A percentile compares a stretch with the other conserved stretches of the same genome.
phyloP scores from a whole-genome alignment of 1,140 invertebrate species.

The Drosophila elegans region DNA sequence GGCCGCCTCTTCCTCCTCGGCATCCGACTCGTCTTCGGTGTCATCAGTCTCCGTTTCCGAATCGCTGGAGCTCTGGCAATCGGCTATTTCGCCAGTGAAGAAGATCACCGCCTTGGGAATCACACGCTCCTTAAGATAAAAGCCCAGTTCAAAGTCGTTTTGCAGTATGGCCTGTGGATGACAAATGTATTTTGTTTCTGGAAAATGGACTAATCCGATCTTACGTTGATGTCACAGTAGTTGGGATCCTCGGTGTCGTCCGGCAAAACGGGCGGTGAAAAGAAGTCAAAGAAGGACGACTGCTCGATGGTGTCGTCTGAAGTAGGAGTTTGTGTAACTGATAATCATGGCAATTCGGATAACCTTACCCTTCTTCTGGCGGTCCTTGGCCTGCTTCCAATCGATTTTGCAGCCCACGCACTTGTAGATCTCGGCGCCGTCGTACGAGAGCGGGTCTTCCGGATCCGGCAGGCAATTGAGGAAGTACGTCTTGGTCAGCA shows the following conservation, averaged over 20 bases:
- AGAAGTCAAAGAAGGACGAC: slow-evolving; percentile 96
- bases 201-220: not conserved
- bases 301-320: slow-evolving; percentile 7
- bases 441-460: slow-evolving; percentile 94
- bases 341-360: not conserved
- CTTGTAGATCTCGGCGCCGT: slow-evolving; percentile 96
- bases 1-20: slow-evolving; percentile 22
- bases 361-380: slow-evolving; percentile 92
- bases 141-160: slow-evolving; percentile 95
- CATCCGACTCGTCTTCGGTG: slow-evolving; percentile 86
- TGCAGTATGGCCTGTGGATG: slow-evolving; percentile 84
- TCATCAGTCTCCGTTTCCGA: slow-evolving; percentile 13
- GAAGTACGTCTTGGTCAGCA: slow-evolving; percentile 95
- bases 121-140: slow-evolving; percentile 94
- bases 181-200: not conserved
- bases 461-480: slow-evolving; percentile 93
- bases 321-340: too few species aligned
- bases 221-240: slow-evolving; percentile 76
- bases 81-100: slow-evolving; percentile 91
- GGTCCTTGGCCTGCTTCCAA: slow-evolving; percentile 91
- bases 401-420: slow-evolving; percentile 88
- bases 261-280: slow-evolving; percentile 89
- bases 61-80: slow-evolving; percentile 85
- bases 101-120: slow-evolving; percentile 95
- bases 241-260: slow-evolving; percentile 58